These are phyloP conservation scores for Xylota sylvarum DNA, from an alignment of 2,888 invertebrate genomes.

Conservation along the genomic window DNA sequence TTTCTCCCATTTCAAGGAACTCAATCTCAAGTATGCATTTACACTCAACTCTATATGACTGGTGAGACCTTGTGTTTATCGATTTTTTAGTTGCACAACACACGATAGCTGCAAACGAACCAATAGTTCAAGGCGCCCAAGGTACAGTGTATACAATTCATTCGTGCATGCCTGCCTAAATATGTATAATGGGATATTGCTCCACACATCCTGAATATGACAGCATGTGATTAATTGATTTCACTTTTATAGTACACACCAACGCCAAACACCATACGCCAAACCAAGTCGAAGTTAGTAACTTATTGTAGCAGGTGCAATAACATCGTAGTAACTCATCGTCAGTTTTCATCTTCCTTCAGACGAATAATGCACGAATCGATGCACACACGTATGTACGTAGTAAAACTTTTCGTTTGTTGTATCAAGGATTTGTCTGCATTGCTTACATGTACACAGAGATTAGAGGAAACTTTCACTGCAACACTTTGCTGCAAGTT, in stretches of 20 bases:
- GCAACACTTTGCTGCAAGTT: neutral
- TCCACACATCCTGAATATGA: slow-evolving; percentile 43
- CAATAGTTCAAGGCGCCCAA: neutral
- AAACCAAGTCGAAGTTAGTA: slow-evolving; percentile 11
- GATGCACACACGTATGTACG: slow-evolving; percentile 11
- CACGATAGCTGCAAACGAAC: neutral
- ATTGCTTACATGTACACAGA: neutral
- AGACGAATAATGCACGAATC: slow-evolving; percentile 36
- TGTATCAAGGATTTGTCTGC: slow-evolving; percentile 23
- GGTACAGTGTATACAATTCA: neutral
- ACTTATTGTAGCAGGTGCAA: slow-evolving; percentile 41
- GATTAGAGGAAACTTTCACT: slow-evolving; percentile 26
- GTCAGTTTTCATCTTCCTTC: slow-evolving; percentile 8
- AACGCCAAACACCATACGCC: neutral
- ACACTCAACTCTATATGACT: neutral
- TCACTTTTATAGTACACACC: slow-evolving; percentile 15
- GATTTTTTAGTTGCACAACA: neutral
- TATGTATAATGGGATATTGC: slow-evolving; percentile 19
- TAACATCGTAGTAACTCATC: slow-evolving; percentile 14
- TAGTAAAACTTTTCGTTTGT: slow-evolving; percentile 37
- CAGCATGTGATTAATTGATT: slow-evolving; percentile 55
- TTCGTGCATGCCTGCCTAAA: neutral
- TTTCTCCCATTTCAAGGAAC: neutral
- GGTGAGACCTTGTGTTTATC: neutral
- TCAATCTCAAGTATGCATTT: neutral